A percentile compares a stretch with the other conserved stretches of the same genome.
Conservation (phyloP, 2,797 vertebrate species). For the Malacoctenus gilli region DNA sequence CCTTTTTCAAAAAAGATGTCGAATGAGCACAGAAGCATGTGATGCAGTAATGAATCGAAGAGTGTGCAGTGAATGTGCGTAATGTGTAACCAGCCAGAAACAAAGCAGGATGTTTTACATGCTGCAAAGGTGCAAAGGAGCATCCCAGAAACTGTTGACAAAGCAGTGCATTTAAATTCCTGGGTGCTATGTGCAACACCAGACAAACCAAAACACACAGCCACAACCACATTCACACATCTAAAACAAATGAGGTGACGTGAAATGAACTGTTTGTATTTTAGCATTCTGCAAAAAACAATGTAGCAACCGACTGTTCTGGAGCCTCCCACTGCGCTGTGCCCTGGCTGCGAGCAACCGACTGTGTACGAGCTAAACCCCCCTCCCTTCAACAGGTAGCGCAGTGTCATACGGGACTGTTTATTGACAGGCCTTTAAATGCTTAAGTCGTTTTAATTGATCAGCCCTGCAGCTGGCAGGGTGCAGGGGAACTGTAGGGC, state of each 20-base stretch:
- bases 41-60: background rate
- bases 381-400: conserved; percentile 72
- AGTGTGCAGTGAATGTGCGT: background rate
- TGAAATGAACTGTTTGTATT: too few relatives aligned
- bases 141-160: background rate
- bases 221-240: too few relatives aligned
- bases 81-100: background rate
- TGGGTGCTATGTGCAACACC: too few relatives aligned
- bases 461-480: conserved; percentile 75
- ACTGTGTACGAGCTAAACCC: conserved; percentile 69
- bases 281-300: too few relatives aligned
- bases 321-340: background rate
- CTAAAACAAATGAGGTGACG: background rate
- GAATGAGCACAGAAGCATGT: conserved; percentile 5
- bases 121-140: background rate
- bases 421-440: conserved; percentile 84
- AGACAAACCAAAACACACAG: too few relatives aligned
- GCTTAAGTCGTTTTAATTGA: conserved; percentile 87
- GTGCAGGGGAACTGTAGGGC: conserved; percentile 54
- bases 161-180: background rate
- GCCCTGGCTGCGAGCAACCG: conserved; percentile 48
- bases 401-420: conserved; percentile 78
- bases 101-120: background rate
- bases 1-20: conserved; percentile 14
- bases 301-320: too few relatives aligned